These are phyloP conservation scores for Nomada hirtipes DNA, from an alignment of 2,888 invertebrate genomes.

Conservation along the genomic window DNA sequence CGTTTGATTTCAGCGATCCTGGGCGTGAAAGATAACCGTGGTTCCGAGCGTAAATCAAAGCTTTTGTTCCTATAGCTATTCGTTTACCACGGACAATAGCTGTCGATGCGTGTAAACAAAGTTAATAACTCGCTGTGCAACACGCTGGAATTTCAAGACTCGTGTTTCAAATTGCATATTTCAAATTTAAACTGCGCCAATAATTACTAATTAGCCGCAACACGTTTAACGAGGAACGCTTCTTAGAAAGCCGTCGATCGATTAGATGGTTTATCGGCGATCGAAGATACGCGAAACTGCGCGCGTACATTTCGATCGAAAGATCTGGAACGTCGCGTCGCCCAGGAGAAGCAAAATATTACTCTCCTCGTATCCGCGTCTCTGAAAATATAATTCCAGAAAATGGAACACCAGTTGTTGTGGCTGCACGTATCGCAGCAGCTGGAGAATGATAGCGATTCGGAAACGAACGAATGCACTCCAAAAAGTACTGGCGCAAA, in stretches of 20 bases:
- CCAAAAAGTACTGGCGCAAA: background rate
- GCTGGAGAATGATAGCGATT: constrained; percentile 6
- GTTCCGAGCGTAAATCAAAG: constrained; percentile 36
- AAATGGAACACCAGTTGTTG: background rate
- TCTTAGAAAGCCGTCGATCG: background rate
- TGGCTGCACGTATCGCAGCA: background rate
- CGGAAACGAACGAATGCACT: constrained; percentile 8
- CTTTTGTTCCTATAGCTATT: constrained; percentile 5
- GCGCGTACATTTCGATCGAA: background rate
- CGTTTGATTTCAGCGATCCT: constrained; percentile 11
- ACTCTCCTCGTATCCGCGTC: background rate
- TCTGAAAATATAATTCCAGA: background rate
- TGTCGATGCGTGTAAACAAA: constrained; percentile 24
- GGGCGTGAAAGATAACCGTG: constrained; percentile 25
- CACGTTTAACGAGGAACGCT: too few species aligned
- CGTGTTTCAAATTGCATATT: too few species aligned
- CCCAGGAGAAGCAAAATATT: constrained; percentile 11
- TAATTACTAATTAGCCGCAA: too few species aligned
- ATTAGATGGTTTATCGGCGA: background rate
- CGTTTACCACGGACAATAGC: background rate
- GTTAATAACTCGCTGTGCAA: background rate
- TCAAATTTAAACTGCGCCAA: too few species aligned
- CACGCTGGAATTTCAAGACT: background rate
- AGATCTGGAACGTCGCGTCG: background rate
- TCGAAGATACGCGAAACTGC: background rate